phyloP scores from a whole-genome alignment of 2,888 invertebrate genomes.

The Nasonia oneida region DNA sequence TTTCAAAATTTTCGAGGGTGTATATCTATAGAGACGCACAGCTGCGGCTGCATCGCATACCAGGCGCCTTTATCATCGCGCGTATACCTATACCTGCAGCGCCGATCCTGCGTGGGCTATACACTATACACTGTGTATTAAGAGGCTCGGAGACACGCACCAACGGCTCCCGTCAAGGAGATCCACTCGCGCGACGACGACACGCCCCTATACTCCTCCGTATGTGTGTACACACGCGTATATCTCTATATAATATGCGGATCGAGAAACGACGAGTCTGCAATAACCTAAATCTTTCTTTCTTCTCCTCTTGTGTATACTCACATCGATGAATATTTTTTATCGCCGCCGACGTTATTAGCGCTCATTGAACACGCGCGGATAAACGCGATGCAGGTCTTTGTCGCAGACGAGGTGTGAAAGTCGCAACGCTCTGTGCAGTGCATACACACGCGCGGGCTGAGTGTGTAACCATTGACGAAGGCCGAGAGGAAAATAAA shows the following conservation, averaged over 20 bases:
- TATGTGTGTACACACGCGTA: too few species aligned
- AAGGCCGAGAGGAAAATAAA: conserved; percentile 45
- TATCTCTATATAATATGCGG: background rate
- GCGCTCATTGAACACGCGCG: background rate
- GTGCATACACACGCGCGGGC: background rate
- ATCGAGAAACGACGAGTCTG: background rate
- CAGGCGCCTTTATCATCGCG: background rate
- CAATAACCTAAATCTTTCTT: background rate
- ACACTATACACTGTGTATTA: background rate
- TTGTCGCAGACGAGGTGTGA: conserved; percentile 45
- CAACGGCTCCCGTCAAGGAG: conserved; percentile 68
- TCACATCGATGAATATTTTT: background rate
- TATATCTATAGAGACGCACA: background rate
- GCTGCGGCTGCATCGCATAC: background rate
- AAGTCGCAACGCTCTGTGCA: conserved; percentile 5
- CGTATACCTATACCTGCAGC: background rate
- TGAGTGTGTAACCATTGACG: background rate
- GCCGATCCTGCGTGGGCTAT: background rate
- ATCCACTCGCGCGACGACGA: conserved; percentile 63
- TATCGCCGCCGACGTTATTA: background rate
- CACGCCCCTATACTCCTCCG: background rate
- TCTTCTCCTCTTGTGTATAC: background rate
- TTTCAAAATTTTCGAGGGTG: background rate
- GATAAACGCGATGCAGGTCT: conserved; percentile 1
- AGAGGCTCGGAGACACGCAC: conserved; percentile 66